Percentiles rank a stretch among this genome's conserved stretches.
Evolutionary conservation across 2,113 vertebrate species (phyloP).

Genomic region (Solenodon paradoxus): DNA sequence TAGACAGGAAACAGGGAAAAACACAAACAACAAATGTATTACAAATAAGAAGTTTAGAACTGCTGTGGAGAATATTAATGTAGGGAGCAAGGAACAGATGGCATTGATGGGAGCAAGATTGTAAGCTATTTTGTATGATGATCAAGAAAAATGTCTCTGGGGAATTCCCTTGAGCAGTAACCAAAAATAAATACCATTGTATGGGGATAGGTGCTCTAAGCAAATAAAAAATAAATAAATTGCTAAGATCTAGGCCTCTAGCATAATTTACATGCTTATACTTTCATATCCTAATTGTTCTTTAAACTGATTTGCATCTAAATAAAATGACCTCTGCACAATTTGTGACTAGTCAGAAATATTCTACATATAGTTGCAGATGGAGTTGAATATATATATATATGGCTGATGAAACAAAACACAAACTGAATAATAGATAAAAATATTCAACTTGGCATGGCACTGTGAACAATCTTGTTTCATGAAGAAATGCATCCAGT

Average conservation of each 20-base stretch:
- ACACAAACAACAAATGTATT: neutral
- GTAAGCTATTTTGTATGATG: neutral
- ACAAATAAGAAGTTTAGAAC: neutral
- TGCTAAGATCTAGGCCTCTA: neutral
- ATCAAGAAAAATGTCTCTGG: neutral
- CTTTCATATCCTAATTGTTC: neutral
- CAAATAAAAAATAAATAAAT: neutral
- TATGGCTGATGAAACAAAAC: neutral
- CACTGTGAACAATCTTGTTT: neutral
- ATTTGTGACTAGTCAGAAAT: neutral
- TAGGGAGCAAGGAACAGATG: no score
- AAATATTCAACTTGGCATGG: neutral
- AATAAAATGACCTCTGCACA: neutral
- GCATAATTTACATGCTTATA: neutral
- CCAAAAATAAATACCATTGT: neutral
- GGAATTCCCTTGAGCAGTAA: neutral
- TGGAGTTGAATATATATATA: neutral
- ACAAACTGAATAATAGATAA: neutral
- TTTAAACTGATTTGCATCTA: neutral
- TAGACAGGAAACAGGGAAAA: neutral
- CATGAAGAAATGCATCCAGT: neutral
- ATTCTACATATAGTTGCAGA: neutral
- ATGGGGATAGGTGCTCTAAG: neutral
- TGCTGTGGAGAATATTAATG: neutral
- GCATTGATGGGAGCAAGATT: neutral